Conservation (phyloP, 2,797 vertebrate species). For the Myotis findleyi region DNA sequence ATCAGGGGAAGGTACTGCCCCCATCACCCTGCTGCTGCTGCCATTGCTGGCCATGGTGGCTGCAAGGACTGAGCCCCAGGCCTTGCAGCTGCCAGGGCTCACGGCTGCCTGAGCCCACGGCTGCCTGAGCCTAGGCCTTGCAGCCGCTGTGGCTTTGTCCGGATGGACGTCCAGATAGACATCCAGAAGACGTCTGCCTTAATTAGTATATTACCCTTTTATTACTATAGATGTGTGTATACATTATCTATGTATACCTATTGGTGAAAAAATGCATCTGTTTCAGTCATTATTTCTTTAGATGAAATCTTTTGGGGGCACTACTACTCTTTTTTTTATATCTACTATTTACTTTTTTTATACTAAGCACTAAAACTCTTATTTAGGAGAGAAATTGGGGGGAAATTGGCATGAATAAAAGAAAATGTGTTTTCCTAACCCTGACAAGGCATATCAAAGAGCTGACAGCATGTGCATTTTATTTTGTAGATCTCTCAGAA, state of each 20-base stretch:
- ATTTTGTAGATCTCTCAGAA: slow-evolving; percentile 47
- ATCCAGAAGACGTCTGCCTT: too few relatives aligned
- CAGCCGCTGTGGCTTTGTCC: too few relatives aligned
- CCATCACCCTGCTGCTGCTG: too few relatives aligned
- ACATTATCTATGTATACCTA: background rate
- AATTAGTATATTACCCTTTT: too few relatives aligned
- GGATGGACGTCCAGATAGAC: too few relatives aligned
- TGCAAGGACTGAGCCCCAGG: too few relatives aligned
- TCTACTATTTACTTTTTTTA: background rate
- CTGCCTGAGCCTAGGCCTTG: too few relatives aligned
- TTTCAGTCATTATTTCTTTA: slow-evolving; percentile 18
- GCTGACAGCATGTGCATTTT: background rate
- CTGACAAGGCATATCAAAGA: background rate
- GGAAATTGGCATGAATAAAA: background rate
- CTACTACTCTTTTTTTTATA: background rate
- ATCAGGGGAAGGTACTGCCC: too few relatives aligned
- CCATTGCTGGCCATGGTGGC: too few relatives aligned
- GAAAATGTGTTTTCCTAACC: slow-evolving; percentile 50
- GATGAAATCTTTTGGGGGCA: background rate
- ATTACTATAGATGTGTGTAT: background rate
- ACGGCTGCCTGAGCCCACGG: too few relatives aligned
- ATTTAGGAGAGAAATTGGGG: background rate
- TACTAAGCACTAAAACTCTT: background rate
- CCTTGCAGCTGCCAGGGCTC: too few relatives aligned
- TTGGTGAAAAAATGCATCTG: background rate